Percentiles rank a stretch among this genome's conserved stretches.
Conservation (phyloP, 1,140 invertebrate genomes). For the Cydia splendana region DNA sequence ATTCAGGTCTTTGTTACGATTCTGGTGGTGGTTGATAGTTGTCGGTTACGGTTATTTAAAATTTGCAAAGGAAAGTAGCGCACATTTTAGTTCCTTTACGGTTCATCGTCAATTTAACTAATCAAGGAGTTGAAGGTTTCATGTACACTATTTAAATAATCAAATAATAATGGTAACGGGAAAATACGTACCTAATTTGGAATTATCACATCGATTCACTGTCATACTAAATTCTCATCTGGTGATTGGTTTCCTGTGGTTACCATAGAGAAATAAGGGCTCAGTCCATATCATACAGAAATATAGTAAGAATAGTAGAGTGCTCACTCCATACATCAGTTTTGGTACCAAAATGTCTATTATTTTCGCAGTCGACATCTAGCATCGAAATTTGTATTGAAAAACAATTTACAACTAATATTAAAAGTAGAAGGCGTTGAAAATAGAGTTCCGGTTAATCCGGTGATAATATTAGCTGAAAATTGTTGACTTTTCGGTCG, state of each 20-base stretch:
- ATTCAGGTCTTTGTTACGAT: slow-evolving; percentile 76
- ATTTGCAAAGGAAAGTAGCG: slow-evolving; percentile 2
- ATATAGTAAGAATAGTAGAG: too few species aligned
- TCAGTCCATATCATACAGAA: too few species aligned
- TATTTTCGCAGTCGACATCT: too few species aligned
- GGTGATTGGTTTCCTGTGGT: not conserved
- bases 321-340: too few species aligned
- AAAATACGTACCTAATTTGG: not conserved
- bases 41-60: slow-evolving; percentile 42
- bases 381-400: too few species aligned
- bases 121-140: not conserved
- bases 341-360: too few species aligned
- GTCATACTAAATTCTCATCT: slow-evolving; percentile 12
- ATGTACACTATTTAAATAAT: not conserved
- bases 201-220: not conserved
- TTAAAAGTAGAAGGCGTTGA: too few species aligned
- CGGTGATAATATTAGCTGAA: too few species aligned
- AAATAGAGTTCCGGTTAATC: too few species aligned
- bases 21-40: slow-evolving; percentile 54
- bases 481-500: too few species aligned
- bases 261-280: not conserved
- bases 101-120: not conserved
- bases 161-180: not conserved
- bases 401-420: too few species aligned
- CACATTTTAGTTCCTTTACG: too few species aligned